Conservation (phyloP, 2,797 vertebrate genomes). For the Clamator glandarius region DNA sequence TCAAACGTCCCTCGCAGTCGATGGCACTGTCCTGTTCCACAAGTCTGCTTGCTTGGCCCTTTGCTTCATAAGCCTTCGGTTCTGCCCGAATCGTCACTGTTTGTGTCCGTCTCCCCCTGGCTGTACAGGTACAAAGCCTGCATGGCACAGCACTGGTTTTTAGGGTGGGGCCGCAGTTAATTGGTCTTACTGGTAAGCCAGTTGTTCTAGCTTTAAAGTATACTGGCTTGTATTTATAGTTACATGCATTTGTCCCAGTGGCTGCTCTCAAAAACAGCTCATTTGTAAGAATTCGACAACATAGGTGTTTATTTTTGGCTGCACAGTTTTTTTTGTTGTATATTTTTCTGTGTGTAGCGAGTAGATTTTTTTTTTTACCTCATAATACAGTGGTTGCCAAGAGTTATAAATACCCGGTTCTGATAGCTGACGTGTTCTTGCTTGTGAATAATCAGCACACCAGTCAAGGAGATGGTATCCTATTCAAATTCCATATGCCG, state of each 20-base stretch:
- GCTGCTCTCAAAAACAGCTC: not conserved
- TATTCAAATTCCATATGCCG: not conserved
- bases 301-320: not conserved
- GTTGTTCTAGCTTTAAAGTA: not conserved
- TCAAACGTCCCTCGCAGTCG: not conserved
- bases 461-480: not conserved
- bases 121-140: not conserved
- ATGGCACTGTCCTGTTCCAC: not conserved
- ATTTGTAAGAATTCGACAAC: not conserved
- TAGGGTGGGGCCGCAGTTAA: not conserved
- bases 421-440: not conserved
- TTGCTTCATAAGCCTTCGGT: not conserved
- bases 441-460: not conserved
- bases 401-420: not conserved
- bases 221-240: not conserved
- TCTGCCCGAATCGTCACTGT: fast-evolving
- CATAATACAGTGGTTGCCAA: not conserved
- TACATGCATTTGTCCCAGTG: not conserved
- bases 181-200: not conserved
- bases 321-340: not conserved
- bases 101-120: not conserved
- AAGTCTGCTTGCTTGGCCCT: not conserved
- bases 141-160: not conserved
- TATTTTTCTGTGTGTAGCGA: not conserved
- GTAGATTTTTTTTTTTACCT: not conserved